Conservation (phyloP, 1,140 invertebrate species). For the Prorops nasuta region DNA sequence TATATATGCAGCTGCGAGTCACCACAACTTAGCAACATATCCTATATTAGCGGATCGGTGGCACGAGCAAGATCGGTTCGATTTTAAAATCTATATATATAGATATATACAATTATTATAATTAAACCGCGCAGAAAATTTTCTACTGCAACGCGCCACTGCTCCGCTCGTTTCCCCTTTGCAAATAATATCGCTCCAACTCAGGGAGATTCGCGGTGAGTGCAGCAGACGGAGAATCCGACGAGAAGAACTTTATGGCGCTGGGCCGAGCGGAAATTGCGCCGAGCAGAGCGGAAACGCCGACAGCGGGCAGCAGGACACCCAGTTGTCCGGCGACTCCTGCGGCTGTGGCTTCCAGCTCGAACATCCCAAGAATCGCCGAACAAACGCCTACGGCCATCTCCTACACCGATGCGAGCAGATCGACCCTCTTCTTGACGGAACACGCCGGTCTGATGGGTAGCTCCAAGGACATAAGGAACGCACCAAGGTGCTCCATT, state of each 20-base stretch:
- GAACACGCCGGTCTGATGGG: conserved; percentile 28
- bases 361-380: conserved; percentile 50
- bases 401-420: conserved; percentile 63
- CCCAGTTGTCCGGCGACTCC: conserved; percentile 40
- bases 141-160: too few relatives aligned
- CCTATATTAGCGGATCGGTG: too few relatives aligned
- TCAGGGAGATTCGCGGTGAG: conserved; percentile 56
- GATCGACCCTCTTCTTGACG: conserved; percentile 49
- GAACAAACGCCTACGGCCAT: conserved; percentile 57
- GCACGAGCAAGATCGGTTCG: too few relatives aligned
- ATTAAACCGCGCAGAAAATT: too few relatives aligned
- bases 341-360: conserved; percentile 24
- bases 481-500: conserved; percentile 47
- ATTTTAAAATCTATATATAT: too few relatives aligned
- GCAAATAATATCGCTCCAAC: conserved; percentile 31
- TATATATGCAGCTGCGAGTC: too few relatives aligned
- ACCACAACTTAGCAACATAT: too few relatives aligned
- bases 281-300: conserved; percentile 17
- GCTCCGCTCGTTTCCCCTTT: too few relatives aligned
- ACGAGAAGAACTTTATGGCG: conserved; percentile 30
- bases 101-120: too few relatives aligned
- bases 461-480: conserved; percentile 36
- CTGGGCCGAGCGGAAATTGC: conserved; percentile 4
- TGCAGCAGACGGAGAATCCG: conserved; percentile 48
- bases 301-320: conserved; percentile 27